These are phyloP conservation scores for Elachura formosa DNA, from an alignment of 2,113 vertebrate genomes.

Conservation along the genomic window DNA sequence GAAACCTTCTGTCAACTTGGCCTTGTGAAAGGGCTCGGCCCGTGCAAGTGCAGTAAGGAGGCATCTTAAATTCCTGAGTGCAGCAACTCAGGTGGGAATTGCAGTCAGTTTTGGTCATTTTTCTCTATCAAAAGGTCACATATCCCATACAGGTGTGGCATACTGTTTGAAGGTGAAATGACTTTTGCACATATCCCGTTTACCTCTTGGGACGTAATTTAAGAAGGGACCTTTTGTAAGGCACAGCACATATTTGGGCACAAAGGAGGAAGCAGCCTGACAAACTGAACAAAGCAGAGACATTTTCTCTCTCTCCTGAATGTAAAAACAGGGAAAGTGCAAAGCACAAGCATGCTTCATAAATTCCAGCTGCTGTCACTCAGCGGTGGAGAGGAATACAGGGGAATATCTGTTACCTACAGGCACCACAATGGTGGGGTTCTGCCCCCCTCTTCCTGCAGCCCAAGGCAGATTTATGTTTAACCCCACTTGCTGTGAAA, in stretches of 20 bases:
- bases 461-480: neutral
- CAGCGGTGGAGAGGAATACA: neutral
- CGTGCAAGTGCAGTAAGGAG: neutral
- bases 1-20: neutral
- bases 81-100: slow-evolving; percentile 4
- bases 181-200: slow-evolving; percentile 16
- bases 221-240: slow-evolving; percentile 36
- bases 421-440: neutral
- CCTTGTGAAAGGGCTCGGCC: fast-evolving
- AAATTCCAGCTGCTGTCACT: slow-evolving; percentile 61
- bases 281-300: slow-evolving; percentile 32
- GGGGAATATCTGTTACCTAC: slow-evolving; percentile 44
- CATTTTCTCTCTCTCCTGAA: slow-evolving; percentile 41
- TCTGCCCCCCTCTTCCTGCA: neutral
- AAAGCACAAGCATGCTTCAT: slow-evolving; percentile 42
- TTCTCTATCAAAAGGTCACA: slow-evolving; percentile 26
- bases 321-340: slow-evolving; percentile 32
- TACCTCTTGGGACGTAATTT: slow-evolving; percentile 43
- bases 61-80: neutral
- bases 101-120: neutral
- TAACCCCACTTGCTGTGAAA: neutral
- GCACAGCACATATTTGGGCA: neutral
- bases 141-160: slow-evolving; percentile 32
- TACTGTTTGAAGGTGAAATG: slow-evolving; percentile 21
- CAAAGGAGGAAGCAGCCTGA: slow-evolving; percentile 45